These are phyloP conservation scores for Halcyon smyrnensis DNA, from an alignment of 2,797 vertebrate species.

Conservation along the genomic window DNA sequence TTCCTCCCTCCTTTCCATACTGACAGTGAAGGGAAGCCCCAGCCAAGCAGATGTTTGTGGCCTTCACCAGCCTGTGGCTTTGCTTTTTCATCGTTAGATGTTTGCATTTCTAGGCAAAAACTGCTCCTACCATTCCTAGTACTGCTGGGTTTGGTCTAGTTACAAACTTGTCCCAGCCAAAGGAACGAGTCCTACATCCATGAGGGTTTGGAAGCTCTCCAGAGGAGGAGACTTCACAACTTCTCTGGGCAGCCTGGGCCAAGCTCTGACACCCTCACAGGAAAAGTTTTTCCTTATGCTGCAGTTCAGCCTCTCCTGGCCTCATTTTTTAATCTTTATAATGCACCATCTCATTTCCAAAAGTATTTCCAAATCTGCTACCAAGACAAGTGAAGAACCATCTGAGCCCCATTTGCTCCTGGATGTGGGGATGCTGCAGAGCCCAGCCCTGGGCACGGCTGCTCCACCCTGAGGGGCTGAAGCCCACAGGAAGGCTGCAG, in stretches of 20 bases:
- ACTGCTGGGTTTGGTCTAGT: background rate
- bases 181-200: too few relatives aligned
- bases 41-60: background rate
- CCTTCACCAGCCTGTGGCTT: background rate
- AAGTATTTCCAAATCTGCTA: background rate
- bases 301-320: background rate
- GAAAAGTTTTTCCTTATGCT: background rate
- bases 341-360: fast-evolving
- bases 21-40: background rate
- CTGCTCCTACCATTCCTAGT: too few relatives aligned
- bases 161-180: background rate
- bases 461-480: fast-evolving
- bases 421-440: fast-evolving
- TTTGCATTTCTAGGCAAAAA: background rate
- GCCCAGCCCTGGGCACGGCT: fast-evolving
- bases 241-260: too few relatives aligned
- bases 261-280: too few relatives aligned
- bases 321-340: background rate
- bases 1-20: background rate
- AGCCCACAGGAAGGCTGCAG: background rate
- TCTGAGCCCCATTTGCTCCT: fast-evolving
- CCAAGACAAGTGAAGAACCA: background rate
- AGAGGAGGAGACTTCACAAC: too few relatives aligned
- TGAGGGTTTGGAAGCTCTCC: too few relatives aligned
- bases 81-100: background rate